A percentile compares a stretch with the other conserved stretches of the same genome.
Evolutionary conservation across 2,113 vertebrate genomes (phyloP).

Genomic region (Porphyrio hochstetteri): DNA sequence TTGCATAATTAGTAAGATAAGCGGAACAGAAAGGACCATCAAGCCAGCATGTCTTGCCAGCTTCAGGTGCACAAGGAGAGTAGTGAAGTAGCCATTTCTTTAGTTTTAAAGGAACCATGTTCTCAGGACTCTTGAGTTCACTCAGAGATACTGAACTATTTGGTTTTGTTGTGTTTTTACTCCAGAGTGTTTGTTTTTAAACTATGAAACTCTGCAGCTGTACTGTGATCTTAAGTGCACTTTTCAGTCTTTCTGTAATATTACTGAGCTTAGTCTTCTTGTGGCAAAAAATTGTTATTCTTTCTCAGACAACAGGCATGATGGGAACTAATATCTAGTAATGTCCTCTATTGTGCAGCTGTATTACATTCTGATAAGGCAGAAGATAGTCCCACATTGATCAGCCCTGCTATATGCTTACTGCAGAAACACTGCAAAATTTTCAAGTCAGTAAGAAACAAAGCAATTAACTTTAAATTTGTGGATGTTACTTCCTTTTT

Average conservation of each 20-base stretch:
- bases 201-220: not conserved
- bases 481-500: not conserved
- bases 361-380: not conserved
- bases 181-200: not conserved
- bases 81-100: not conserved
- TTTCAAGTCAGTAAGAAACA: not conserved
- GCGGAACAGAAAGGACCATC: not conserved
- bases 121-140: not conserved
- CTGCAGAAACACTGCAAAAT: not conserved
- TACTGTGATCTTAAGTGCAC: not conserved
- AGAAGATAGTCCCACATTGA: not conserved
- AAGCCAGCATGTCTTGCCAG: not conserved
- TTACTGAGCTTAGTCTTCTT: not conserved
- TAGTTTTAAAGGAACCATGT: not conserved
- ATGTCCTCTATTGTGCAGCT: not conserved
- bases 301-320: not conserved
- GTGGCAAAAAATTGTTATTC: not conserved
- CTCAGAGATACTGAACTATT: not conserved
- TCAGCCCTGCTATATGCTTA: not conserved
- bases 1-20: not conserved
- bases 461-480: not conserved
- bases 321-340: not conserved
- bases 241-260: not conserved
- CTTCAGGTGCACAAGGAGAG: not conserved
- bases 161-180: not conserved